phyloP scores from a whole-genome alignment of 1,140 invertebrate species.

The Zaprionus capensis region DNA sequence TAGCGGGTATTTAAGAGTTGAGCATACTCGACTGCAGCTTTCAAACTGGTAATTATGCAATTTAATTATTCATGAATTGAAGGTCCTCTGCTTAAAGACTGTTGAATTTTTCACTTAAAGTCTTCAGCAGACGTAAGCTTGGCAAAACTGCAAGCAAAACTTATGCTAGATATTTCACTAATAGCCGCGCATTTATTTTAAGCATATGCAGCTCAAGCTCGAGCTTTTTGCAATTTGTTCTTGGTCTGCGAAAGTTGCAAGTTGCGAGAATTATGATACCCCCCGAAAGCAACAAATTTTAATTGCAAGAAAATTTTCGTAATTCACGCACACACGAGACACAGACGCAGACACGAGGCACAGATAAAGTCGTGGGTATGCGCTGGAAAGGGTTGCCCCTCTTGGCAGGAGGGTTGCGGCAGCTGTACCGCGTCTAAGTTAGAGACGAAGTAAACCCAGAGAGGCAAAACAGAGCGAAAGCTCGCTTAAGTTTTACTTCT shows the following conservation, averaged over 20 bases:
- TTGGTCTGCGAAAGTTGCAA: conserved; percentile 54
- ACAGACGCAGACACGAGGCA: conserved; percentile 27
- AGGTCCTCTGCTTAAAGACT: no score
- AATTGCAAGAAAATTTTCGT: conserved; percentile 73
- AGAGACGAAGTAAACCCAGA: conserved; percentile 48
- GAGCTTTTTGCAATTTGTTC: conserved; percentile 65
- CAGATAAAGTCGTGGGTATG: conserved; percentile 23
- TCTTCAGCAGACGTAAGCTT: neutral
- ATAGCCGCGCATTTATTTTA: conserved; percentile 49
- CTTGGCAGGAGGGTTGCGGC: neutral
- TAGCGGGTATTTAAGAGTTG: no score
- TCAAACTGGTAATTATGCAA: no score
- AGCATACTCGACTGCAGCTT: no score
- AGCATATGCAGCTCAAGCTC: conserved; percentile 58
- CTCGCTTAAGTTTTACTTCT: conserved; percentile 44
- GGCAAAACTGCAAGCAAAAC: conserved; percentile 20
- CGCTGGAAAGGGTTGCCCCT: neutral
- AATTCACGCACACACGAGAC: conserved; percentile 48
- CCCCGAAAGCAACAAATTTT: conserved; percentile 69
- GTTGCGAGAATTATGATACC: conserved; percentile 73
- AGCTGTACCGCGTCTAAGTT: neutral
- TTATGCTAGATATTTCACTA: conserved; percentile 56
- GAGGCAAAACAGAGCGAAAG: conserved; percentile 56
- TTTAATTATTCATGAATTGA: no score
- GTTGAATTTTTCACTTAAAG: neutral